Evolutionary conservation across 2,797 vertebrate species (phyloP), one percentile per base, ranked within the genome.

Genomic region (Chromis chromis): DNA sequence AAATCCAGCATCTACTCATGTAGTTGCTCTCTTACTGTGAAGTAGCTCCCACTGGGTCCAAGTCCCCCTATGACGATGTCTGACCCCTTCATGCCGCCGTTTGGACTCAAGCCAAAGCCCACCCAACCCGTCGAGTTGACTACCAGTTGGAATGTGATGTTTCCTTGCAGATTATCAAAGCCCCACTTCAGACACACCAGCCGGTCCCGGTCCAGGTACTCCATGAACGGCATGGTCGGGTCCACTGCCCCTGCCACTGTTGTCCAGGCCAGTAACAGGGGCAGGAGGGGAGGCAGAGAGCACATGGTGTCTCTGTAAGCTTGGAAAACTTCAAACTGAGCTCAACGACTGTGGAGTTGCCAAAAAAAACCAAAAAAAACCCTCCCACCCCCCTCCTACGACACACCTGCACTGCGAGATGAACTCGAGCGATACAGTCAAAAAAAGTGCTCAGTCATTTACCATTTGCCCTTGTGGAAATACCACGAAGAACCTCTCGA

Each of bases 61-160:
- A 94, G 70, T 46, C 93, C 95, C 68, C 94, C 96, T 0, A 94
- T 91, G 46, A 96, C 86, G 1, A 95, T 90, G 57, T 96, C 96
- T 1, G 94, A 84, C 17, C 91, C 94, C 0, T 42, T 21, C 85
- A 94, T 94, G 31, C 80, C 83, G 80, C 93, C 91, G 0, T 82
- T 83, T 16, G 87, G 73, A 56, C 91, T 96, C 57, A 96, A 83
- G 17, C 95, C 96, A 57, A 96, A 88, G 62, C 94, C 88, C 48
- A 96, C 84, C 94, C 95, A 96, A 40, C 93, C 95, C 5, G 86
- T 86, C 33, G 93, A 93, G 66, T 65, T 93, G 65, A 95, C 88
- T 1, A 83, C 82, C 58, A 96, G 79, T 49, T 94, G 91, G 52
- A 96, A 93, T 1, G 68, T 91, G 24, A 96, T 93, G 48, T 88